Percentiles rank a stretch among this genome's conserved stretches.
Evolutionary conservation across 1,140 invertebrate genomes (phyloP).

Genomic region (Hyphantria cunea): DNA sequence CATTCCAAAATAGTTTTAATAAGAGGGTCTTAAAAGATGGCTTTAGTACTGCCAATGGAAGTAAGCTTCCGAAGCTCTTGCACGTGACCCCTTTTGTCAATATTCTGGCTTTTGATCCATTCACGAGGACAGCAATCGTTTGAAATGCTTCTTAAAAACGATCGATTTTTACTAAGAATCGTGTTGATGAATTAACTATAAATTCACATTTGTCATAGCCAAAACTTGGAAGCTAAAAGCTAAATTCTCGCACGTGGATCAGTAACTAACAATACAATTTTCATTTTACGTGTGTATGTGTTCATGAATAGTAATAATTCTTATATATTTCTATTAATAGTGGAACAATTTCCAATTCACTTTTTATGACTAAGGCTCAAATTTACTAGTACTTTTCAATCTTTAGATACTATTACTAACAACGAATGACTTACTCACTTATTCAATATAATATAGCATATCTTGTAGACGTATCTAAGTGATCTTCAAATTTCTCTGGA

Average conservation of each 20-base stretch:
- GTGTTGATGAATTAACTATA: no score
- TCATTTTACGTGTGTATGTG: constrained; percentile 45
- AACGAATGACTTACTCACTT: constrained; percentile 45
- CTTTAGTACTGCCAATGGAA: constrained; percentile 20
- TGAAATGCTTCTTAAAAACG: constrained; percentile 9
- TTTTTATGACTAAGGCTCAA: constrained; percentile 43
- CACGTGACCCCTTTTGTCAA: constrained; percentile 25
- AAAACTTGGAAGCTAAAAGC: neutral
- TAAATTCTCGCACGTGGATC: constrained; percentile 10
- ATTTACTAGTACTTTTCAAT: constrained; percentile 40
- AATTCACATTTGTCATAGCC: no score
- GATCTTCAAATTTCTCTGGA: constrained; percentile 18
- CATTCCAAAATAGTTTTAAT: constrained; percentile 37
- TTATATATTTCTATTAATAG: constrained; percentile 43
- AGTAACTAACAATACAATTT: constrained; percentile 20
- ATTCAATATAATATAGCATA: constrained; percentile 27
- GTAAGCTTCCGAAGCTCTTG: constrained; percentile 14
- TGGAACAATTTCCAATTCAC: constrained; percentile 38
- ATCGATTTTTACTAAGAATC: constrained; percentile 3
- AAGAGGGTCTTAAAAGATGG: constrained; percentile 8
- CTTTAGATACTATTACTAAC: constrained; percentile 41
- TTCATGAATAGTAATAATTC: constrained; percentile 44
- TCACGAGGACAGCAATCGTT: constrained; percentile 17
- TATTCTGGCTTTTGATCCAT: constrained; percentile 27
- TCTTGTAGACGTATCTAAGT: constrained; percentile 31